Percentiles rank a stretch among this genome's conserved stretches.
Conservation (phyloP, 2,888 invertebrate genomes). For the Ctena decussata region DNA sequence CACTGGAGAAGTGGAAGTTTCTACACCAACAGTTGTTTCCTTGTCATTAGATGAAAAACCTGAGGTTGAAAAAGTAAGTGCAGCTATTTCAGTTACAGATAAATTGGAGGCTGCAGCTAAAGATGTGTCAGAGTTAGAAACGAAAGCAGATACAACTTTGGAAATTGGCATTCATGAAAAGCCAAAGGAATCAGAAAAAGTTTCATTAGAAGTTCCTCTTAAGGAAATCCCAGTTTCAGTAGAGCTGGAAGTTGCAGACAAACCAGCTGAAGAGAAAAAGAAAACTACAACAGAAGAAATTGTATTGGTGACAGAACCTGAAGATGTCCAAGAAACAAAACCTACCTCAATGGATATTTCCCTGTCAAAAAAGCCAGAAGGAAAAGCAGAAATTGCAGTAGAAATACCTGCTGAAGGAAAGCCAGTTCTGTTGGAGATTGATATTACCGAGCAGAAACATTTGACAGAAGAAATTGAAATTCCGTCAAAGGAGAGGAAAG, state of each 20-base stretch:
- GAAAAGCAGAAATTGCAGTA: neutral
- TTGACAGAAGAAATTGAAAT: conserved; percentile 10
- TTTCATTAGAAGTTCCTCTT: neutral
- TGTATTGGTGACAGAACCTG: neutral
- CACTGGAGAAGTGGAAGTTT: neutral
- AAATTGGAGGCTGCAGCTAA: neutral
- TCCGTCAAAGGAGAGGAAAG: conserved; percentile 8
- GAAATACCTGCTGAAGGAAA: neutral
- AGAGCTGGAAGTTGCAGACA: conserved; percentile 19
- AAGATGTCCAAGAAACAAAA: conserved; percentile 23
- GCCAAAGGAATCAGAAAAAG: conserved; percentile 8
- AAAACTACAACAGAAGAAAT: conserved; percentile 15
- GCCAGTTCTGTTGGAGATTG: conserved; percentile 11
- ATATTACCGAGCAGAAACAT: neutral
- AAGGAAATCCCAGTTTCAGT: conserved; percentile 19
- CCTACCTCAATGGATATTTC: conserved; percentile 15
- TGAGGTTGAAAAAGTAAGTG: neutral
- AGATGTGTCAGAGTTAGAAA: neutral
- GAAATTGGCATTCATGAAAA: neutral
- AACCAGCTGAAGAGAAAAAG: conserved; percentile 20
- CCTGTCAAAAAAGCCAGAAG: conserved; percentile 17
- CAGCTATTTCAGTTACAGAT: neutral
- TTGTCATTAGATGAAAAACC: conserved; percentile 8
- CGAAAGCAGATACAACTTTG: neutral
- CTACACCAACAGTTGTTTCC: neutral